Percentiles rank a stretch among this genome's conserved stretches.
These are phyloP conservation scores for Zygothrica quintamaculata DNA, from an alignment of 2,888 invertebrate species.

Conservation along the genomic window DNA sequence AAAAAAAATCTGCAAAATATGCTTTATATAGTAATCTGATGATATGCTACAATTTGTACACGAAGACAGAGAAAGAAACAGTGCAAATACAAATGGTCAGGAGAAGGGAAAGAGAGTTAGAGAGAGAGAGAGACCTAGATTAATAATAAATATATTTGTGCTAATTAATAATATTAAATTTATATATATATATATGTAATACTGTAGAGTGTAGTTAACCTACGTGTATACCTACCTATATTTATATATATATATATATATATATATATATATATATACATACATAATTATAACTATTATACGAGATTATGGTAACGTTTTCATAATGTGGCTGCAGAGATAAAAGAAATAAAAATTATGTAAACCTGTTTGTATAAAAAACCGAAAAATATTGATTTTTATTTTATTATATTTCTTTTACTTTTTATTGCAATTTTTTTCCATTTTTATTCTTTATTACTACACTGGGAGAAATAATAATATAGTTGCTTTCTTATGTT, in stretches of 20 bases:
- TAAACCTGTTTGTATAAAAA: conserved; percentile 79
- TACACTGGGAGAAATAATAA: too few relatives aligned
- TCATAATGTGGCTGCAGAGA: conserved; percentile 33
- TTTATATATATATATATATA: conserved; percentile 20
- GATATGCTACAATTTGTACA: too few relatives aligned
- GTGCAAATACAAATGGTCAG: too few relatives aligned
- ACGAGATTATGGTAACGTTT: conserved; percentile 27
- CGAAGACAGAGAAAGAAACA: too few relatives aligned
- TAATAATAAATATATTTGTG: conserved; percentile 29
- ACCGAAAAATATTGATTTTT: conserved; percentile 46
- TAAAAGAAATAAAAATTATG: conserved; percentile 51
- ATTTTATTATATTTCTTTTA: conserved; percentile 47
- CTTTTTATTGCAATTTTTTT: conserved; percentile 2
- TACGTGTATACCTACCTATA: conserved; percentile 27
- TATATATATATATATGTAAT: too few relatives aligned
- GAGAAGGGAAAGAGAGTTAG: too few relatives aligned
- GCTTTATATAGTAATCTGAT: too few relatives aligned
- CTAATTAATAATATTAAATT: conserved; percentile 32
- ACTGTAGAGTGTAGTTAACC: conserved; percentile 35
- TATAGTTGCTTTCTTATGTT: too few relatives aligned
- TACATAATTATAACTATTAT: conserved; percentile 26
- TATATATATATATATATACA: conserved; percentile 25
- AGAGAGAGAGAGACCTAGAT: too few relatives aligned
- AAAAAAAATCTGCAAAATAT: too few relatives aligned
- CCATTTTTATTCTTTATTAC: conserved; percentile 9